A percentile compares a stretch with the other conserved stretches of the same genome.
phyloP scores from a whole-genome alignment of 2,113 vertebrate genomes.

The Helogale parvula region DNA sequence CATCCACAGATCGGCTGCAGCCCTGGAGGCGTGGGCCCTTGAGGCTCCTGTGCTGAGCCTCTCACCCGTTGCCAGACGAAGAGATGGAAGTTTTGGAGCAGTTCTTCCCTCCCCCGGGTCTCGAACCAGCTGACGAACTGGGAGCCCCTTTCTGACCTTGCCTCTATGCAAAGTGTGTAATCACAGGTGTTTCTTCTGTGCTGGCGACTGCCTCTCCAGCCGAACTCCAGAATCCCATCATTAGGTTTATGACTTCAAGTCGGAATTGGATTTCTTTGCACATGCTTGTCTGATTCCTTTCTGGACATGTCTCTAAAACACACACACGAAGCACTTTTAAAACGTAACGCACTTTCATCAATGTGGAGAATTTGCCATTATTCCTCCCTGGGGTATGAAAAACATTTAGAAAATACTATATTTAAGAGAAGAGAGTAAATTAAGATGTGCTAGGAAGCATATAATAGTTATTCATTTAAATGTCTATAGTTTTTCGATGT shows the following conservation, averaged over 20 bases:
- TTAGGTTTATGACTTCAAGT: slow-evolving; percentile 64
- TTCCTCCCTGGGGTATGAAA: slow-evolving; percentile 62
- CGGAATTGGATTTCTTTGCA: slow-evolving; percentile 58
- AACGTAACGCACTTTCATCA: slow-evolving; percentile 83
- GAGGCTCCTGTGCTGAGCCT: neutral
- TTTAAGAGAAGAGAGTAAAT: slow-evolving; percentile 58
- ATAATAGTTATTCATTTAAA: neutral
- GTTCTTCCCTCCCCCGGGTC: neutral
- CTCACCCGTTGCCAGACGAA: fast-evolving
- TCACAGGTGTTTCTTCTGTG: neutral
- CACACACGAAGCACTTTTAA: slow-evolving; percentile 80
- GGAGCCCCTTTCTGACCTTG: neutral
- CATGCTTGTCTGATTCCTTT: slow-evolving; percentile 32
- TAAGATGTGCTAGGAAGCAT: neutral
- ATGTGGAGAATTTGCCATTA: slow-evolving; percentile 66
- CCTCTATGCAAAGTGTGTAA: fast-evolving
- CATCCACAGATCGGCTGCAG: neutral
- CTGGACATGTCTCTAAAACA: slow-evolving; percentile 42
- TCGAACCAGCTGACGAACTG: neutral
- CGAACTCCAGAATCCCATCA: neutral
- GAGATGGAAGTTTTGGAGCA: neutral
- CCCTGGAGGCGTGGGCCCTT: neutral
- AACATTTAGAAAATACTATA: slow-evolving; percentile 32
- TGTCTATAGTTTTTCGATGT: neutral
- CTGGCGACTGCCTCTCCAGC: neutral